Conservation (phyloP, 2,797 vertebrate genomes). For the Apogon talboti region DNA sequence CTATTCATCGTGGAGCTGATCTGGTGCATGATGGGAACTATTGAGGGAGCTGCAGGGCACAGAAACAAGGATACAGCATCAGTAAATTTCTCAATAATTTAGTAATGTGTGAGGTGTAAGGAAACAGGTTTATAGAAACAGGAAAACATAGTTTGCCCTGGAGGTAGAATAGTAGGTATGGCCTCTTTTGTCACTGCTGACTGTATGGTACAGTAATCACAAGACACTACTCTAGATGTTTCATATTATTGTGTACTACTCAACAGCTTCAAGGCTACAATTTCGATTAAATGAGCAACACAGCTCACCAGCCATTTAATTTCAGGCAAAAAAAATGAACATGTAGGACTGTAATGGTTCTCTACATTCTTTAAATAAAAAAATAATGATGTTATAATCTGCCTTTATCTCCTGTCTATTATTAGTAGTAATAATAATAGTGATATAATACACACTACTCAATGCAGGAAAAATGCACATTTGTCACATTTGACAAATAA, state of each 20-base stretch:
- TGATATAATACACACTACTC: too few species aligned
- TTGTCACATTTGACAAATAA: too few species aligned
- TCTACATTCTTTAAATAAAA: too few species aligned
- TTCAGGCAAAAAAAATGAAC: background rate
- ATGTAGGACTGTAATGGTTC: too few species aligned
- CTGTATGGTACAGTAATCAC: background rate
- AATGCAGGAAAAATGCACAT: too few species aligned
- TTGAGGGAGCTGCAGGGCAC: constrained; percentile 89
- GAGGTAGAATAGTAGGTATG: background rate
- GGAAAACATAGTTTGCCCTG: background rate
- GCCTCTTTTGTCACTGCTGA: constrained; percentile 4
- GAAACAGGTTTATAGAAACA: background rate
- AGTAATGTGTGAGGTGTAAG: background rate
- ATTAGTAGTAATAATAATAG: too few species aligned
- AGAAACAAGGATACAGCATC: constrained; percentile 41
- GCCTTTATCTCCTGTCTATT: too few species aligned
- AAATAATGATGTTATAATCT: too few species aligned
- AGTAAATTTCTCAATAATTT: constrained; percentile 7
- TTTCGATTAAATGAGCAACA: background rate
- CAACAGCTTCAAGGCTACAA: background rate
- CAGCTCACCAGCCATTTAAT: background rate
- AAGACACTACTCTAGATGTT: background rate
- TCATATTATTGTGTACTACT: background rate
- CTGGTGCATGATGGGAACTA: constrained; percentile 98
- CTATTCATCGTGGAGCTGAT: constrained; percentile 98